These are phyloP conservation scores for Cyphotilapia sp. DNA, from an alignment of 2,113 vertebrate species.

Conservation along the genomic window DNA sequence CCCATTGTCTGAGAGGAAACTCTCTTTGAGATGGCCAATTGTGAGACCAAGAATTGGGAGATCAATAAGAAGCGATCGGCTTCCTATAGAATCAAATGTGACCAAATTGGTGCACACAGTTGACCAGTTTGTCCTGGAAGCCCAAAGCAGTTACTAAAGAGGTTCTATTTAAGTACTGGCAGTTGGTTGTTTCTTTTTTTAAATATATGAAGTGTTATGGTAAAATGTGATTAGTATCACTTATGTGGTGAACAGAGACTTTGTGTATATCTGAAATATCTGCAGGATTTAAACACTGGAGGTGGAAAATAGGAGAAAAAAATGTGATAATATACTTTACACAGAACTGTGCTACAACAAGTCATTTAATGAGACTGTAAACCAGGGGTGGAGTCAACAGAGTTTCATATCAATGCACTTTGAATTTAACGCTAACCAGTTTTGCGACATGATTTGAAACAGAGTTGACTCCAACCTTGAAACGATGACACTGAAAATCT, in stretches of 20 bases:
- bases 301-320: background rate
- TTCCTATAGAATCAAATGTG: background rate
- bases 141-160: background rate
- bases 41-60: background rate
- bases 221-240: slow-evolving; percentile 20
- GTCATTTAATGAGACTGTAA: background rate
- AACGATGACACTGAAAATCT: background rate
- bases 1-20: background rate
- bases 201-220: background rate
- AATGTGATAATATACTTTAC: background rate
- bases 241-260: slow-evolving; percentile 4
- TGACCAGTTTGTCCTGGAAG: background rate
- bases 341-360: slow-evolving; percentile 12
- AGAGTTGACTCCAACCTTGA: slow-evolving; percentile 19
- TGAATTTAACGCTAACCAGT: background rate
- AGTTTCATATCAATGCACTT: slow-evolving; percentile 12
- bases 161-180: background rate
- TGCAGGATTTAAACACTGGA: slow-evolving; percentile 7
- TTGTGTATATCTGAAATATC: slow-evolving; percentile 14
- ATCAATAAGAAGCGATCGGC: background rate
- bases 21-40: background rate
- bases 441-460: slow-evolving; percentile 13
- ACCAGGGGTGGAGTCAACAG: slow-evolving; percentile 15
- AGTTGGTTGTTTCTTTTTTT: background rate
- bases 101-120: background rate